phyloP scores from a whole-genome alignment of 2,888 invertebrate species.

The Coenonympha glycerion region DNA sequence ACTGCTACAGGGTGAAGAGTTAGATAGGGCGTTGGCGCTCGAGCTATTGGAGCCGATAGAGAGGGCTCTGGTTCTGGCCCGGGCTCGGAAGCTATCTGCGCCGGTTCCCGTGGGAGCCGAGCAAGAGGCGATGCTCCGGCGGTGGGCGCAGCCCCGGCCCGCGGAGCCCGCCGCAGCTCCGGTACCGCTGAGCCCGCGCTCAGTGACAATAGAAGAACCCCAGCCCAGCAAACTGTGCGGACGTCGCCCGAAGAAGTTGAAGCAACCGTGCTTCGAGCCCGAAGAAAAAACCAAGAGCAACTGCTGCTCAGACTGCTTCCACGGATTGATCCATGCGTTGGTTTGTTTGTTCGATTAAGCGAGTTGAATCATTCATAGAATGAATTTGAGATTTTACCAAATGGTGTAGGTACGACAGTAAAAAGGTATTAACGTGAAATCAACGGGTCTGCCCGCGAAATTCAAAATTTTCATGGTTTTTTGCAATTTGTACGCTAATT shows the following conservation, averaged over 20 bases:
- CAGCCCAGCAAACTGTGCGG: conserved; percentile 55
- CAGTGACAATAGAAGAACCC: conserved; percentile 53
- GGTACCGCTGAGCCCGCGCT: conserved; percentile 62
- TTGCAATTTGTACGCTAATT: too few relatives aligned
- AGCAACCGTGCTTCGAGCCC: conserved; percentile 60
- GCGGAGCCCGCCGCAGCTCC: conserved; percentile 60
- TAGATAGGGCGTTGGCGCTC: conserved; percentile 72
- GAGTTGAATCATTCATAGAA: conserved; percentile 2
- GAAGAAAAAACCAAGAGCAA: conserved; percentile 53
- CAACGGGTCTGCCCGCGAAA: too few relatives aligned
- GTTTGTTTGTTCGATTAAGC: conserved; percentile 74
- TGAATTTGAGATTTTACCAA: neutral
- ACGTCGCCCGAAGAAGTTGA: conserved; percentile 55
- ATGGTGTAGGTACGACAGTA: neutral
- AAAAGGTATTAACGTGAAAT: too few relatives aligned
- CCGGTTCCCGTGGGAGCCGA: conserved; percentile 66
- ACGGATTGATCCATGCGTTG: conserved; percentile 67
- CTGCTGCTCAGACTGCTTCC: conserved; percentile 70
- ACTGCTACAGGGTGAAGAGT: conserved; percentile 79
- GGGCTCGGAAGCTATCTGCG: conserved; percentile 59
- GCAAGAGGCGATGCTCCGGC: conserved; percentile 61
- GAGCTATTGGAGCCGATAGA: conserved; percentile 69
- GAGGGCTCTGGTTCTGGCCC: conserved; percentile 59
- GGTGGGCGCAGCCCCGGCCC: conserved; percentile 64
- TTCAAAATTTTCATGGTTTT: too few relatives aligned